Percentiles rank a stretch among this genome's conserved stretches.
Evolutionary conservation across 2,888 invertebrate species (phyloP).

Genomic region (Tortricodes alternella): DNA sequence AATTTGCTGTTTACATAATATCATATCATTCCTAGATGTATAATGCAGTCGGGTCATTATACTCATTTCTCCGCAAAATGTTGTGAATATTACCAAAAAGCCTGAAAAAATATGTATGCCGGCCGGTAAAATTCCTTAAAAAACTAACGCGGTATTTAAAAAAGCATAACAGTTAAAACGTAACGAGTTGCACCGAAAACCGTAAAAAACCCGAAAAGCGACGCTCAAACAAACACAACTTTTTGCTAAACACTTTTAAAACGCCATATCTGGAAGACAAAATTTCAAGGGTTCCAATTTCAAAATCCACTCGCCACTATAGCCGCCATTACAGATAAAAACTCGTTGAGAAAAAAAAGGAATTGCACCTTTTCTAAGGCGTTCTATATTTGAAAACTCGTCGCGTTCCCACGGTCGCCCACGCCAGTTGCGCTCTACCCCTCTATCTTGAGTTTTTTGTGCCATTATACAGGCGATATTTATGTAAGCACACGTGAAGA

Average conservation of each 20-base stretch:
- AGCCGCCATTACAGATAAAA: slow-evolving; percentile 65
- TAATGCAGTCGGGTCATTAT: no score
- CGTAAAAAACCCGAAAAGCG: slow-evolving; percentile 34
- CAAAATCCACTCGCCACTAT: slow-evolving; percentile 59
- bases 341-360: slow-evolving; percentile 57
- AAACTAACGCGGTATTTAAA: background rate
- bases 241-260: slow-evolving; percentile 36
- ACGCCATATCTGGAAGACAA: slow-evolving; percentile 36
- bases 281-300: slow-evolving; percentile 61
- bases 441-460: slow-evolving; percentile 65
- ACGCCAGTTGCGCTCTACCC: slow-evolving; percentile 80
- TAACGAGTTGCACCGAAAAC: slow-evolving; percentile 33
- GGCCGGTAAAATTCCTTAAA: background rate
- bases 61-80: no score
- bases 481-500: slow-evolving; percentile 57
- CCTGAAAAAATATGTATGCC: background rate
- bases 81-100: background rate
- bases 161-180: slow-evolving; percentile 27
- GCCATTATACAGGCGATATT: slow-evolving; percentile 45
- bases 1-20: no score
- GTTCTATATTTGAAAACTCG: slow-evolving; percentile 78
- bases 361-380: slow-evolving; percentile 81
- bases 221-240: slow-evolving; percentile 35
- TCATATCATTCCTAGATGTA: no score
- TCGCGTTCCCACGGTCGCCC: slow-evolving; percentile 81